Base-by-base conservation (phyloP, 2,888 invertebrate species). In the Cheiracanthium punctorium region DNA sequence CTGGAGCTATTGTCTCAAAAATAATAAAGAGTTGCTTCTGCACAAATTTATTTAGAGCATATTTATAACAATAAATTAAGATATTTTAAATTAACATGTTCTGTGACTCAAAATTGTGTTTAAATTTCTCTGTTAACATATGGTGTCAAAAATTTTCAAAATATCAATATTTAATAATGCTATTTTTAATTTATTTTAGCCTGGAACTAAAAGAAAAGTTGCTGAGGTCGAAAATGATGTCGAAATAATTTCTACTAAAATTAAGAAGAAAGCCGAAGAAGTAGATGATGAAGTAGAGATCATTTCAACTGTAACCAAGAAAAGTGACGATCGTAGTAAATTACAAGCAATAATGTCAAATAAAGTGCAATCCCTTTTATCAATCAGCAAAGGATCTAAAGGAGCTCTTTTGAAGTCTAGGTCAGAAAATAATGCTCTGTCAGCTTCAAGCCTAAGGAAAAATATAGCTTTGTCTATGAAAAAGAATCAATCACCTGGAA, bases 291-390 rank as follows among this genome's bases (percentile, higher is more conserved):
- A 43, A 29, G 43, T 58, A 1, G 52, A 75, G 48, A 41, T 28
- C 28, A 32, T 24, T 24, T 43, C 30, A 17, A 33, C 30, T 14
- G 20, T 14, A 28, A 64, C 5, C 20, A 73, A 52, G 10, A 84
- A 73, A 67, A 41, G 17, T 52, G 67, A 30, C 28, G 71, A 52
- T 1, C 74, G 32, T 28, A 69, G 33, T 64, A 48, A 33, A 28
- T 30, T 85, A 0, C 84, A 85, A 10, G 48, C 48, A 29, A 74
- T 73, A 4, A 85, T 85, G 84, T 85, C 77, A 28, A 85, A 73
- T 52, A 85, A 85, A 70, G 84, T 85, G 33, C 79, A 85, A n/a
- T 79, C 84, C n/a, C 73, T 85, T 5, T 52, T 84, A 14, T 79
- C 79, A 17, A 48, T 14, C 17, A 17, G 8, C 17, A 48, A 14